phyloP scores from a whole-genome alignment of 2,113 vertebrate genomes.

The Dendropsophus ebraccatus region DNA sequence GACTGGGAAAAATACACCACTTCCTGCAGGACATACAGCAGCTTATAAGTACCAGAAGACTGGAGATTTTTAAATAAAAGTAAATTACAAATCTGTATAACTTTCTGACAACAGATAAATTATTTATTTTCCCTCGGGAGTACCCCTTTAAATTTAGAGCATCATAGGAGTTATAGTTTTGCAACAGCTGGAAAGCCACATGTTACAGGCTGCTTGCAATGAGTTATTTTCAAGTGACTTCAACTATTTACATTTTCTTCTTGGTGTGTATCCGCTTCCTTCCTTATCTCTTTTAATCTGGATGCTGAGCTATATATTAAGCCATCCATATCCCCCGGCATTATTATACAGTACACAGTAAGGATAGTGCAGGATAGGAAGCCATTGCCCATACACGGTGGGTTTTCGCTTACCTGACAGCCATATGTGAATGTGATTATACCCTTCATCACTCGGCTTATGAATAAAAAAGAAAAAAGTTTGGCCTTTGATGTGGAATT shows the following conservation, averaged over 20 bases:
- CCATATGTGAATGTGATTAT: slow-evolving; percentile 66
- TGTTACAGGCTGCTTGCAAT: background rate
- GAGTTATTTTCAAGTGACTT: background rate
- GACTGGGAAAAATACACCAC: no score
- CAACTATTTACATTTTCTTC: background rate
- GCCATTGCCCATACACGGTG: slow-evolving; percentile 62
- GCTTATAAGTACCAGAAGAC: no score
- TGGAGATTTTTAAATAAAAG: no score
- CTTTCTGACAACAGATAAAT: no score
- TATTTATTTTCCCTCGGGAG: no score
- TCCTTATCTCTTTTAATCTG: slow-evolving; percentile 71
- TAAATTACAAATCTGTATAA: no score
- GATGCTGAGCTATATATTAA: slow-evolving; percentile 64
- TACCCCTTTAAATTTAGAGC: no score
- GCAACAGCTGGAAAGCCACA: no score
- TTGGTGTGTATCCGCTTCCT: slow-evolving; percentile 51
- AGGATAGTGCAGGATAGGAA: slow-evolving; percentile 62
- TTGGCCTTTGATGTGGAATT: slow-evolving; percentile 70
- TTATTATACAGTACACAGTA: slow-evolving; percentile 60
- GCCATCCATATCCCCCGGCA: slow-evolving; percentile 64
- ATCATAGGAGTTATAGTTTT: no score
- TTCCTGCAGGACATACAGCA: no score
- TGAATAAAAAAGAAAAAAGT: slow-evolving; percentile 65
- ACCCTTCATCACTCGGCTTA: slow-evolving; percentile 67
- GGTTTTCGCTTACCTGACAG: slow-evolving; percentile 69